phyloP scores from a whole-genome alignment of 2,113 vertebrate genomes.

The Menidia beryllina region DNA sequence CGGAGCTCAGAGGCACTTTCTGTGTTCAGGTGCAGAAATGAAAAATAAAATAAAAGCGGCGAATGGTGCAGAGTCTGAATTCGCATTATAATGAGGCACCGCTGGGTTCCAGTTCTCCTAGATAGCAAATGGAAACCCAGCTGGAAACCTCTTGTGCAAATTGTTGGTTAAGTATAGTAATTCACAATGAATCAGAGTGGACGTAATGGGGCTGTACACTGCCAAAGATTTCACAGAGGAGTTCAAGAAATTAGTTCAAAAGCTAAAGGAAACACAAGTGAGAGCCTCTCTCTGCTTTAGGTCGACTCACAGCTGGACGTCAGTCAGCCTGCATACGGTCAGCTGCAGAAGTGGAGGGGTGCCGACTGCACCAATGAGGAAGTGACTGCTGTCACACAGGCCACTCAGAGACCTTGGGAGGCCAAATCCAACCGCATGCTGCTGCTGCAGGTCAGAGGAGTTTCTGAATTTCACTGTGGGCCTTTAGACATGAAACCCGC shows the following conservation, averaged over 20 bases:
- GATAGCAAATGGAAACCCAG: conserved; percentile 17
- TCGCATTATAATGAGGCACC: neutral
- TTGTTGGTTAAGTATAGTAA: conserved; percentile 9
- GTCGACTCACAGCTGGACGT: conserved; percentile 92
- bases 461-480: neutral
- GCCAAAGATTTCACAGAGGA: neutral
- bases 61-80: neutral
- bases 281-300: conserved; percentile 48
- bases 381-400: conserved; percentile 87
- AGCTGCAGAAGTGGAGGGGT: conserved; percentile 89
- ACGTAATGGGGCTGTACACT: neutral
- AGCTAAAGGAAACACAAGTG: neutral
- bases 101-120: conserved; percentile 22
- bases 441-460: conserved; percentile 86
- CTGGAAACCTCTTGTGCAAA: conserved; percentile 20
- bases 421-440: conserved; percentile 90
- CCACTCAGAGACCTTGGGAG: conserved; percentile 90
- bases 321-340: conserved; percentile 92
- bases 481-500: neutral
- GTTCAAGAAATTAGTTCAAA: neutral
- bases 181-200: neutral
- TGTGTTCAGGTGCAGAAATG: conserved; percentile 92
- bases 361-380: conserved; percentile 88
- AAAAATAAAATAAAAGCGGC: conserved; percentile 1
- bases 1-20: conserved; percentile 87